phyloP scores from a whole-genome alignment of 2,797 vertebrate genomes.

The Muraenolepis orangiensis region DNA sequence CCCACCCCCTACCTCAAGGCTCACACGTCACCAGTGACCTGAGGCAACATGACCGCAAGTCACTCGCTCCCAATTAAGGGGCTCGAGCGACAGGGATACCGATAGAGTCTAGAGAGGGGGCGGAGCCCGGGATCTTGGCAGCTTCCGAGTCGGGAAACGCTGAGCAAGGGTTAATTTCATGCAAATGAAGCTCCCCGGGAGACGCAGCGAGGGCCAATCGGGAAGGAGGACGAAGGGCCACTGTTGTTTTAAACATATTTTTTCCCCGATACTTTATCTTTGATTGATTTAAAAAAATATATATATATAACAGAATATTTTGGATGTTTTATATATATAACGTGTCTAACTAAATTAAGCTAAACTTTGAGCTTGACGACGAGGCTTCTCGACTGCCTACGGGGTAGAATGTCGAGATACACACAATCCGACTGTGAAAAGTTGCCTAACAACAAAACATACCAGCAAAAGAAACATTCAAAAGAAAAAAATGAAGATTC shows the following conservation, averaged over 20 bases:
- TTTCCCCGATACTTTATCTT: background rate
- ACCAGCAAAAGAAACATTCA: background rate
- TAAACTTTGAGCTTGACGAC: background rate
- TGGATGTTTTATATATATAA: background rate
- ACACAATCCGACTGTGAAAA: background rate
- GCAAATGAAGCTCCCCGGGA: background rate
- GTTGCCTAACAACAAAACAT: background rate
- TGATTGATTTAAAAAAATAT: background rate
- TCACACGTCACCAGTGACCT: background rate
- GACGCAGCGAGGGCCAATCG: background rate
- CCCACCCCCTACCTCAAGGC: too few relatives aligned
- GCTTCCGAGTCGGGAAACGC: background rate
- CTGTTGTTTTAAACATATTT: background rate
- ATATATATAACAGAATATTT: background rate
- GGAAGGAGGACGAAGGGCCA: background rate
- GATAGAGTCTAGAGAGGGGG: background rate
- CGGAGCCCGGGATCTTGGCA: background rate
- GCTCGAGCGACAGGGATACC: background rate
- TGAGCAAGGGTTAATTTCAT: background rate
- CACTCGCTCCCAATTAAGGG: background rate
- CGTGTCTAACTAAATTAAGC: background rate
- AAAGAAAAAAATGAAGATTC: background rate
- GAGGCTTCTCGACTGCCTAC: too few relatives aligned
- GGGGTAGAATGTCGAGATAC: background rate
- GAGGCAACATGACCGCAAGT: background rate